Percentiles rank a stretch among this genome's conserved stretches.
Evolutionary conservation across 2,888 invertebrate species (phyloP).

Genomic region (Hyles lineata): DNA sequence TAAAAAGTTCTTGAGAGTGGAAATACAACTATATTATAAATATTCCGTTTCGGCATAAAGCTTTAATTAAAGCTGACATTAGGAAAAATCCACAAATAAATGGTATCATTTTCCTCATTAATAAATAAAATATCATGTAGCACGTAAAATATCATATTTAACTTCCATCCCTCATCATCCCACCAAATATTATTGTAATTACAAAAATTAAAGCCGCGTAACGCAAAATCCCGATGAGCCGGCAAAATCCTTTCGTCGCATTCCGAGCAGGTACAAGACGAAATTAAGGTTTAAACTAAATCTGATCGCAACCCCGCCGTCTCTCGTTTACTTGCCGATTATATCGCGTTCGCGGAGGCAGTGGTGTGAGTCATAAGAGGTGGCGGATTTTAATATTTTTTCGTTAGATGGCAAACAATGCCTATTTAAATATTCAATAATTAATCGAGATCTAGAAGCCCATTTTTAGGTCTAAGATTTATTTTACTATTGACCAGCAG

Average conservation of each 20-base stretch:
- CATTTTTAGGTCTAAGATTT: too few species aligned
- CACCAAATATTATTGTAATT: slow-evolving; percentile 12
- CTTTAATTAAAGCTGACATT: too few species aligned
- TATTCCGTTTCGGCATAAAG: too few species aligned
- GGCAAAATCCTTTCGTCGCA: neutral
- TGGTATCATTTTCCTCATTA: too few species aligned
- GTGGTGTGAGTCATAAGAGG: slow-evolving; percentile 34
- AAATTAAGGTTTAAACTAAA: slow-evolving; percentile 64
- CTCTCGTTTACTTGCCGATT: slow-evolving; percentile 55
- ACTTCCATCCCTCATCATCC: neutral
- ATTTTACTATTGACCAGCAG: too few species aligned
- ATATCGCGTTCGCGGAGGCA: slow-evolving; percentile 41
- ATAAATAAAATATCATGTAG: neutral
- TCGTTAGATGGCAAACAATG: too few species aligned
- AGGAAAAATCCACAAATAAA: too few species aligned
- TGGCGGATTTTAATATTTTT: neutral
- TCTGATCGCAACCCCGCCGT: slow-evolving; percentile 55
- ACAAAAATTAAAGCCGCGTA: neutral
- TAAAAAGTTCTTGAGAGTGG: too few species aligned
- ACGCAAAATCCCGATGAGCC: slow-evolving; percentile 7
- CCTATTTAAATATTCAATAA: too few species aligned
- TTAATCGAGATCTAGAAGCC: too few species aligned
- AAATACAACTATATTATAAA: too few species aligned
- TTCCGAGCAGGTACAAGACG: slow-evolving; percentile 26
- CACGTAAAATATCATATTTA: neutral